Evolutionary conservation across 2,113 vertebrate genomes (phyloP).

Genomic region (Cyanoliseus patagonus): DNA sequence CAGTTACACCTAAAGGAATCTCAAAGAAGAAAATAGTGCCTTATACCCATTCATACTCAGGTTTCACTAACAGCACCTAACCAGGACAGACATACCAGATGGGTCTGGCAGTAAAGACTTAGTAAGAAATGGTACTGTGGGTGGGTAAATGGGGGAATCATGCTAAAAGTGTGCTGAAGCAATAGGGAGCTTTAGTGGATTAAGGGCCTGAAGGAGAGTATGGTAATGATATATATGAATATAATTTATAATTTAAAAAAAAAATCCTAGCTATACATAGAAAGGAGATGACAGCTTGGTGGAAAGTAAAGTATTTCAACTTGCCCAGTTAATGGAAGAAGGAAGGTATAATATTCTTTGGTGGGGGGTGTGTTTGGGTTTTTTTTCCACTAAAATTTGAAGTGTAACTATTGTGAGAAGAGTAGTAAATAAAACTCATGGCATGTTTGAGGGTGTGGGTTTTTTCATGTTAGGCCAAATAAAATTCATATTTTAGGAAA

Average conservation of each 20-base stretch:
- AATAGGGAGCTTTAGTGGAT: neutral
- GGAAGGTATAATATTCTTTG: neutral
- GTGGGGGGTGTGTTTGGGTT: neutral
- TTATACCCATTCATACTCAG: neutral
- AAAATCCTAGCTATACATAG: neutral
- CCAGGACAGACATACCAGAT: neutral
- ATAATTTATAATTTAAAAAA: neutral
- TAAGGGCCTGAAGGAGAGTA: neutral
- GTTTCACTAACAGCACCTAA: neutral
- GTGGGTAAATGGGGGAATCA: neutral
- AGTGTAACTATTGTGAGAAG: accelerated
- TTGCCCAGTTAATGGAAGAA: neutral
- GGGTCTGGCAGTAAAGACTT: neutral
- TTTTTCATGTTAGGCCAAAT: neutral
- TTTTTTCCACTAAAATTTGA: neutral
- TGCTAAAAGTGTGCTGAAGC: neutral
- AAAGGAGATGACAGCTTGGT: neutral
- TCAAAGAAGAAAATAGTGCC: neutral
- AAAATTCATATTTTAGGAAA: neutral
- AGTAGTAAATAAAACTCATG: neutral
- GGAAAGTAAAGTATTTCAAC: neutral
- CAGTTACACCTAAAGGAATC: neutral
- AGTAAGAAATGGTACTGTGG: neutral
- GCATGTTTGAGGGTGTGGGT: neutral
- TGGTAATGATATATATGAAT: neutral